Evolutionary conservation across 1,140 invertebrate species (phyloP).

Genomic region (Vanessa atalanta): DNA sequence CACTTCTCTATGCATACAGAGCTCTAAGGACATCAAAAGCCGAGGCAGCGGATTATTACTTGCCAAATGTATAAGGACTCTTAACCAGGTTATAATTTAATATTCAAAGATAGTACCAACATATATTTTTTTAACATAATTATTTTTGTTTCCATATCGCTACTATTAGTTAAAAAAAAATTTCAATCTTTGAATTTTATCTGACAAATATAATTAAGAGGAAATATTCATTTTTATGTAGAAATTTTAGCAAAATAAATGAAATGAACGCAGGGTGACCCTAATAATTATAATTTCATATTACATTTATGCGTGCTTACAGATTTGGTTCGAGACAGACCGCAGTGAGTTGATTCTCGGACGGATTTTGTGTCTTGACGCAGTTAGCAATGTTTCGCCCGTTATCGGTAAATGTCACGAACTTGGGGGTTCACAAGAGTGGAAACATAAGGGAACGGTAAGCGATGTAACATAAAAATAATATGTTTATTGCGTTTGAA

Average conservation of each 20-base stretch:
- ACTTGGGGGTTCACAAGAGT: slow-evolving; percentile 93
- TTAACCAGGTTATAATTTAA: slow-evolving; percentile 84
- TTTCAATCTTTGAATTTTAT: no score
- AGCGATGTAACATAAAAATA: slow-evolving; percentile 45
- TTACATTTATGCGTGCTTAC: slow-evolving; percentile 21
- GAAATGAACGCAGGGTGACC: no score
- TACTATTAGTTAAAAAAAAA: no score
- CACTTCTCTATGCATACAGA: slow-evolving; percentile 88
- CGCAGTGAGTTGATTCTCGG: slow-evolving; percentile 92
- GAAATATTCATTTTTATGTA: no score
- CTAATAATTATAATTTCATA: not conserved
- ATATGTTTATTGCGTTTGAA: not conserved
- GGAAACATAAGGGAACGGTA: slow-evolving; percentile 88
- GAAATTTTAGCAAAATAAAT: no score
- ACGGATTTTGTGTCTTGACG: slow-evolving; percentile 92
- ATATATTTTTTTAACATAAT: no score
- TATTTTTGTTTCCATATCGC: no score
- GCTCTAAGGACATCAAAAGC: slow-evolving; percentile 89
- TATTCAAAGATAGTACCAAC: not conserved
- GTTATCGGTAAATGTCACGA: slow-evolving; percentile 95
- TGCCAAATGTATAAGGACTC: slow-evolving; percentile 84
- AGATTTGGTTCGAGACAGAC: slow-evolving; percentile 94
- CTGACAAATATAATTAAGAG: no score
- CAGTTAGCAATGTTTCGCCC: slow-evolving; percentile 82
- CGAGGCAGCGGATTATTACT: slow-evolving; percentile 88